These are phyloP conservation scores for Glaucopsyche alexis DNA, from an alignment of 2,888 invertebrate species.

Conservation along the genomic window DNA sequence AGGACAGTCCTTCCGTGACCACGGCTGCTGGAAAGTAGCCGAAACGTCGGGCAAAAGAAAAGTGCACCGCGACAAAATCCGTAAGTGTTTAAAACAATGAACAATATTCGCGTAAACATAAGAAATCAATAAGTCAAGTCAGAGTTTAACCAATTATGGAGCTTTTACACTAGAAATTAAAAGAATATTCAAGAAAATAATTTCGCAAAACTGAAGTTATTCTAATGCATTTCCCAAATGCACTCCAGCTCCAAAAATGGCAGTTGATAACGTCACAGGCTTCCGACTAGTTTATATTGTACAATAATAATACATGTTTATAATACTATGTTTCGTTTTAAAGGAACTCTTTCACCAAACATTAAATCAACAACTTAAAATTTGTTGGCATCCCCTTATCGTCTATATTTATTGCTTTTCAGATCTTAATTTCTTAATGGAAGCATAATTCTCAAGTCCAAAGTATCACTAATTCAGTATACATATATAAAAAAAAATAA, in stretches of 20 bases:
- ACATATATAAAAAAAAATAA: slow-evolving; percentile 13
- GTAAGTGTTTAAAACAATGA: too few species aligned
- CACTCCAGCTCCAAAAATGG: not conserved
- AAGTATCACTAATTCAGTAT: not conserved
- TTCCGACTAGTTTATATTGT: not conserved
- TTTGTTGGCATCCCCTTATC: not conserved
- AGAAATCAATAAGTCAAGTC: too few species aligned
- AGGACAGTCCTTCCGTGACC: too few species aligned
- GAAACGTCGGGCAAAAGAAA: too few species aligned
- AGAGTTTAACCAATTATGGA: too few species aligned
- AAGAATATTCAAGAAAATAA: too few species aligned
- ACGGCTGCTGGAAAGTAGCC: too few species aligned
- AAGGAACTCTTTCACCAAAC: slow-evolving; percentile 25
- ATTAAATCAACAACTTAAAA: not conserved
- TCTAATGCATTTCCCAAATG: not conserved
- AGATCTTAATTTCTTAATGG: slow-evolving; percentile 25
- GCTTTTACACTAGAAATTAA: too few species aligned
- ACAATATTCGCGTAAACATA: too few species aligned
- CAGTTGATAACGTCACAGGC: not conserved
- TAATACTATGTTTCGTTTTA: slow-evolving; percentile 13
- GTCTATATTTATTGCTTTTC: slow-evolving; percentile 25
- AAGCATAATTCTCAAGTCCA: slow-evolving; percentile 24
- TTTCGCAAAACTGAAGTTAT: not conserved
- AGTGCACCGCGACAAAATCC: too few species aligned
- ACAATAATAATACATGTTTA: slow-evolving; percentile 3